Evolutionary conservation across 2,113 vertebrate genomes (phyloP).

Genomic region (Chloroceryle aenea): DNA sequence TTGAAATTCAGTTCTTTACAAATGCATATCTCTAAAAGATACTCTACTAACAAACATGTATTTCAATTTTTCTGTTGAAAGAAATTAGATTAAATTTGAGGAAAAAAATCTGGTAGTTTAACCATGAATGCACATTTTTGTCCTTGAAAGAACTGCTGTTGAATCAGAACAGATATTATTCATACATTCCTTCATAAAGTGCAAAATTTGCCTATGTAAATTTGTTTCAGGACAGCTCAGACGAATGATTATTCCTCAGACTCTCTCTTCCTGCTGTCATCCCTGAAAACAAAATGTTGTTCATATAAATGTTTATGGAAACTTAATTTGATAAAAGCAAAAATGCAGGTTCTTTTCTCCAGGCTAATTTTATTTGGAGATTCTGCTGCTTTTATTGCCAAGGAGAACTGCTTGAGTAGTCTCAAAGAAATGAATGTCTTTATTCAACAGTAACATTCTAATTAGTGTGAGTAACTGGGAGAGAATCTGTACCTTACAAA

Average conservation of each 20-base stretch:
- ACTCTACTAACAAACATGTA: neutral
- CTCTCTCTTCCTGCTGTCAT: neutral
- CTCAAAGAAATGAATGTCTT: neutral
- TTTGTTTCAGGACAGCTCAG: neutral
- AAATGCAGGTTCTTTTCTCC: neutral
- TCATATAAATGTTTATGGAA: neutral
- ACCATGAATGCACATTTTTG: neutral
- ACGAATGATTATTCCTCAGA: neutral
- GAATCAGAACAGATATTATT: neutral
- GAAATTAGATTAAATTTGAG: neutral
- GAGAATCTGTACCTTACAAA: neutral
- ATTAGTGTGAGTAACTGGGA: neutral
- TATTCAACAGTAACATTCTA: neutral
- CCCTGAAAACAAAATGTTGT: neutral
- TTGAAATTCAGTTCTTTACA: neutral
- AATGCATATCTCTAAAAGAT: neutral
- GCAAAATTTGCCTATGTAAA: neutral
- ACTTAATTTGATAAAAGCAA: neutral
- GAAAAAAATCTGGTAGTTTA: neutral
- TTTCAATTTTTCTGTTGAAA: neutral
- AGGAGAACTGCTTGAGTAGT: neutral
- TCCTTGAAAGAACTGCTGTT: neutral
- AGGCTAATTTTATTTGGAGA: slow-evolving; percentile 15
- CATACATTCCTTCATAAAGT: neutral
- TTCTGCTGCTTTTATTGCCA: neutral